Conservation (phyloP, 2,113 vertebrate genomes). For the Neotoma lepida region DNA sequence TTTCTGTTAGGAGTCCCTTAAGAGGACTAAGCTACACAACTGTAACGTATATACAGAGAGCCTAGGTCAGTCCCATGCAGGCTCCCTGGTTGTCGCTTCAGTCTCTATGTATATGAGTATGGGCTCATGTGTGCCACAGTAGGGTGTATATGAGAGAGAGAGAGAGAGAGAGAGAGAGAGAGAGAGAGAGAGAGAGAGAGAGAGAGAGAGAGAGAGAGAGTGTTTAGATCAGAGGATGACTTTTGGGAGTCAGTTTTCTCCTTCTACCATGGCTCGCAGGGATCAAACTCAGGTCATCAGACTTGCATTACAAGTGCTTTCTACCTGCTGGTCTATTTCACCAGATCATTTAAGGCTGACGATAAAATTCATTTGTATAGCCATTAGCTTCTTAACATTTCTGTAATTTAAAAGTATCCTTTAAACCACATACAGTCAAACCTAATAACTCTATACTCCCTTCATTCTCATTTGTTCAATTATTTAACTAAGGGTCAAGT, state of each 20-base stretch:
- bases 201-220: too few relatives aligned
- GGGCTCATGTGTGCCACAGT: background rate
- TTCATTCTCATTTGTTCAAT: background rate
- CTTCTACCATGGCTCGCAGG: background rate
- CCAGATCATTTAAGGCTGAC: background rate
- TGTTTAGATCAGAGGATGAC: background rate
- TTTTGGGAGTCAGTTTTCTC: background rate
- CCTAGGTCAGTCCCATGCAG: too few relatives aligned
- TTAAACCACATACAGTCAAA: background rate
- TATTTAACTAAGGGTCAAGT: background rate
- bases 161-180: too few relatives aligned
- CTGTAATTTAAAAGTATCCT: background rate
- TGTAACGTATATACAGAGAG: too few relatives aligned
- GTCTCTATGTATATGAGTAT: background rate
- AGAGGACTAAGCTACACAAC: too few relatives aligned
- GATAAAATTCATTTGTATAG: background rate
- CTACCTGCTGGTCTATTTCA: background rate
- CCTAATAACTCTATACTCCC: background rate
- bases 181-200: too few relatives aligned
- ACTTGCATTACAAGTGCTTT: background rate
- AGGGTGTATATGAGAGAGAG: background rate
- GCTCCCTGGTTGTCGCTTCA: too few relatives aligned
- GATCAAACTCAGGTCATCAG: background rate
- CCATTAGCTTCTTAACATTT: background rate
- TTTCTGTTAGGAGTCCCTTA: background rate